Evolutionary conservation across 2,888 invertebrate species (phyloP).

Genomic region (Pollenia labialis): DNA sequence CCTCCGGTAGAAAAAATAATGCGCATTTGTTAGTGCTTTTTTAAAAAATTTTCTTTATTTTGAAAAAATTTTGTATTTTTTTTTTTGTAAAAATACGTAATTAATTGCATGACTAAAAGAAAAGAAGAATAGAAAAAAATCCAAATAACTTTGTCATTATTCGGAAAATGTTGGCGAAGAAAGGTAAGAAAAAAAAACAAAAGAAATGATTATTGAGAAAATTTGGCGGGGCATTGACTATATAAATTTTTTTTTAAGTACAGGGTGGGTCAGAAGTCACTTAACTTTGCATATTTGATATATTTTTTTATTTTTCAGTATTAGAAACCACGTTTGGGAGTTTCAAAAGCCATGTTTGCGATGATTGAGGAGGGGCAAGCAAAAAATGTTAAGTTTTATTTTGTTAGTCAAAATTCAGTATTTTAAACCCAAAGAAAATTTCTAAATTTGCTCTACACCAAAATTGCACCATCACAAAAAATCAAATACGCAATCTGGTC

Average conservation of each 20-base stretch:
- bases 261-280: too few species aligned
- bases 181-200: neutral
- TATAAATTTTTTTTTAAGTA: neutral
- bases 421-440: too few species aligned
- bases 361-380: too few species aligned
- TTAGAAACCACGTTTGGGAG: too few species aligned
- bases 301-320: too few species aligned
- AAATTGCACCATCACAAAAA: too few species aligned
- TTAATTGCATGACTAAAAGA: neutral
- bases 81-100: neutral
- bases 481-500: too few species aligned
- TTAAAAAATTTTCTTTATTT: neutral
- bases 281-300: too few species aligned
- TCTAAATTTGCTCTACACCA: too few species aligned
- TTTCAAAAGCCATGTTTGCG: too few species aligned
- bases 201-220: neutral
- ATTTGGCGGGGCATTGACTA: neutral
- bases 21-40: conserved; percentile 62
- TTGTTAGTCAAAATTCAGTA: too few species aligned
- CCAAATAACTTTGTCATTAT: neutral
- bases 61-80: conserved; percentile 13
- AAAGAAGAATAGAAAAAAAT: conserved; percentile 21
- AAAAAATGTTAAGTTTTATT: too few species aligned
- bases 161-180: neutral
- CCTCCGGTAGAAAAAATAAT: conserved; percentile 33